Percentiles rank a stretch among this genome's conserved stretches.
Evolutionary conservation across 2,888 invertebrate species (phyloP).

Genomic region (Lacanobia wlatinum): DNA sequence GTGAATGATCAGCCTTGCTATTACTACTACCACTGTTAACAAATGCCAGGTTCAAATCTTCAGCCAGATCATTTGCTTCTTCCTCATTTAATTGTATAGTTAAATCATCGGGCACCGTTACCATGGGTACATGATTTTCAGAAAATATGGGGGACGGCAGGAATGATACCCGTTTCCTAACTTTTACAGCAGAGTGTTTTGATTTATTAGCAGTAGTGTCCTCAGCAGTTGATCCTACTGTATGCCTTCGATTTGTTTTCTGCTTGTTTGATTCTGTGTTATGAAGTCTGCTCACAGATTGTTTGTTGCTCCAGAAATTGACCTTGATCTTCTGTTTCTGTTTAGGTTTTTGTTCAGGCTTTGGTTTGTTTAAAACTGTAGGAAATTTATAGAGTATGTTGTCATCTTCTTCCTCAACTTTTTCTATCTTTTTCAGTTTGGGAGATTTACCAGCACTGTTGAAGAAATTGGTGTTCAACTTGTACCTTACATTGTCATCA

Average conservation of each 20-base stretch:
- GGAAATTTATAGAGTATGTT: constrained; percentile 84
- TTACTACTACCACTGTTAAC: constrained; percentile 72
- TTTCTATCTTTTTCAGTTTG: constrained; percentile 67
- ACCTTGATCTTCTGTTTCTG: constrained; percentile 86
- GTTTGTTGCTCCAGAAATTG: constrained; percentile 87
- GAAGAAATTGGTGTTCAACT: constrained; percentile 81
- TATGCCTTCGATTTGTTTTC: constrained; percentile 79
- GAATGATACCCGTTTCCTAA: constrained; percentile 86
- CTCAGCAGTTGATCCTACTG: constrained; percentile 72
- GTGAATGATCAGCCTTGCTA: constrained; percentile 64
- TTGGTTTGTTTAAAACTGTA: constrained; percentile 73
- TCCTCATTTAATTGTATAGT: constrained; percentile 89
- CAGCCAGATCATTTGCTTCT: constrained; percentile 84
- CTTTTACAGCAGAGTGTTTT: constrained; percentile 79
- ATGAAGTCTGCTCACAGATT: constrained; percentile 74
- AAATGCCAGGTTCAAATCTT: constrained; percentile 82
- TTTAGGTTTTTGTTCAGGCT: constrained; percentile 79
- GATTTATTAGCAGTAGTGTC: constrained; percentile 69
- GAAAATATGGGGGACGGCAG: constrained; percentile 85
- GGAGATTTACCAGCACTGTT: constrained; percentile 73
- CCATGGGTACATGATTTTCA: constrained; percentile 88
- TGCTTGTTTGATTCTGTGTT: constrained; percentile 71
- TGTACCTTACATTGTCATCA: constrained; percentile 85
- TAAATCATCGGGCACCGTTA: constrained; percentile 88
- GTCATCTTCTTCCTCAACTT: constrained; percentile 77